Evolutionary conservation across 2,888 invertebrate species (phyloP).

Genomic region (Stegana nigrithorax): DNA sequence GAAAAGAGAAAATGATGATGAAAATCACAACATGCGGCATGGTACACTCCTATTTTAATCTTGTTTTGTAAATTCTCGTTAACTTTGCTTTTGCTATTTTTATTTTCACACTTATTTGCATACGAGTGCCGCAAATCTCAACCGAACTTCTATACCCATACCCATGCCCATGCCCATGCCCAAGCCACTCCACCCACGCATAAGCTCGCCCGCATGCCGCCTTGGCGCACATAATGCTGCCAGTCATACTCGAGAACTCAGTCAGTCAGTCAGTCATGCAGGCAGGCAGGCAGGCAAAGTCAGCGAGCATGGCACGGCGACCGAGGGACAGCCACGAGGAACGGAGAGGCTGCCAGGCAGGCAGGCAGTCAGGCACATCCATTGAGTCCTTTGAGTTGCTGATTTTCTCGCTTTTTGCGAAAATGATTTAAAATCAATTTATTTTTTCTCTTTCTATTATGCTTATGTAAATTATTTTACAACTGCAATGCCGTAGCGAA

Average conservation of each 20-base stretch:
- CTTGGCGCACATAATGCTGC: not conserved
- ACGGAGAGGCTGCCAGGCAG: too few relatives aligned
- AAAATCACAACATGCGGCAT: slow-evolving; percentile 53
- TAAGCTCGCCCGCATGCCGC: slow-evolving; percentile 25
- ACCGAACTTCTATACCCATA: too few relatives aligned
- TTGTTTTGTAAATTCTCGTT: slow-evolving; percentile 62
- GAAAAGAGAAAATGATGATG: not conserved
- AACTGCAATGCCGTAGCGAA: slow-evolving; percentile 27
- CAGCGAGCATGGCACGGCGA: not conserved
- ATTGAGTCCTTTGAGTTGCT: not conserved
- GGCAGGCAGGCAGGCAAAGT: not conserved
- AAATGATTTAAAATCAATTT: slow-evolving; percentile 66
- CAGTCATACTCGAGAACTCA: not conserved
- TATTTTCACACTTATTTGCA: slow-evolving; percentile 62
- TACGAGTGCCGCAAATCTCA: slow-evolving; percentile 42
- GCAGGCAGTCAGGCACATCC: slow-evolving; percentile 18
- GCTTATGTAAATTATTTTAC: slow-evolving; percentile 59
- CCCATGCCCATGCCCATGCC: not conserved
- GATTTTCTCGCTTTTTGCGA: slow-evolving; percentile 42
- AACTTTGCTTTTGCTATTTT: slow-evolving; percentile 60
- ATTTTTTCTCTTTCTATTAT: slow-evolving; percentile 58
- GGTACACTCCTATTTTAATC: slow-evolving; percentile 58
- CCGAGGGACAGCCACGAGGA: not conserved
- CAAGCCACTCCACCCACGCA: not conserved
- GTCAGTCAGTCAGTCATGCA: not conserved